Evolutionary conservation across 2,888 invertebrate species (phyloP).

Genomic region (Callyntrura guangdongensis): DNA sequence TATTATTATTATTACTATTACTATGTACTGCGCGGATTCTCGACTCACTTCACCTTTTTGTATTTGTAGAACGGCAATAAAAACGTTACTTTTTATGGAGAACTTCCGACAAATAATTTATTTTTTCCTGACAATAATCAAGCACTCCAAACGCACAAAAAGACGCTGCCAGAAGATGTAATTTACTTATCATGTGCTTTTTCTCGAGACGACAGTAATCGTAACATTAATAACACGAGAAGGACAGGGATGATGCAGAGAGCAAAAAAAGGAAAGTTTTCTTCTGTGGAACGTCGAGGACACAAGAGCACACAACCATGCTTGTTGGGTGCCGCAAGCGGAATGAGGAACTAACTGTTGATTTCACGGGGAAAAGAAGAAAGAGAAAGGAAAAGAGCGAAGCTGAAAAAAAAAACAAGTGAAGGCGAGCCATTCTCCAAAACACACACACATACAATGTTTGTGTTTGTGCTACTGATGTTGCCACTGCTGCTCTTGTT

Average conservation of each 20-base stretch:
- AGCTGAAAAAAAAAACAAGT: background rate
- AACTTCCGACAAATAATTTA: conserved; percentile 23
- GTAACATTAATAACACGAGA: background rate
- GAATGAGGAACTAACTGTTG: conserved; percentile 79
- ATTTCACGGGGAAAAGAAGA: conserved; percentile 63
- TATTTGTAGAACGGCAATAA: background rate
- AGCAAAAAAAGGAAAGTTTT: conserved; percentile 37
- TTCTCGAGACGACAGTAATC: background rate
- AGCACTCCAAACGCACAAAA: background rate
- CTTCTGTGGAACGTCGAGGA: conserved; percentile 45
- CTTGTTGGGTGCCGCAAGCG: conserved; percentile 69
- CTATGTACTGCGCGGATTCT: background rate
- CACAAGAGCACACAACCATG: conserved; percentile 52
- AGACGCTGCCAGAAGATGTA: background rate
- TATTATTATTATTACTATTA: too few species aligned
- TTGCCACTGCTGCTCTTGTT: too few species aligned
- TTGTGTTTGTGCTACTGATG: background rate
- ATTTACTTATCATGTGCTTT: background rate
- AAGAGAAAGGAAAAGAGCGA: background rate
- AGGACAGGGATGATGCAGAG: background rate
- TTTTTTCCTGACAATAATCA: conserved; percentile 16
- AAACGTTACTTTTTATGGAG: conserved; percentile 3
- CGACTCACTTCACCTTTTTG: conserved; percentile 41
- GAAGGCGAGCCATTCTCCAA: too few species aligned
- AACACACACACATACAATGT: background rate